Conservation (phyloP, 1,140 invertebrate genomes). For the Pomacea maculata region DNA sequence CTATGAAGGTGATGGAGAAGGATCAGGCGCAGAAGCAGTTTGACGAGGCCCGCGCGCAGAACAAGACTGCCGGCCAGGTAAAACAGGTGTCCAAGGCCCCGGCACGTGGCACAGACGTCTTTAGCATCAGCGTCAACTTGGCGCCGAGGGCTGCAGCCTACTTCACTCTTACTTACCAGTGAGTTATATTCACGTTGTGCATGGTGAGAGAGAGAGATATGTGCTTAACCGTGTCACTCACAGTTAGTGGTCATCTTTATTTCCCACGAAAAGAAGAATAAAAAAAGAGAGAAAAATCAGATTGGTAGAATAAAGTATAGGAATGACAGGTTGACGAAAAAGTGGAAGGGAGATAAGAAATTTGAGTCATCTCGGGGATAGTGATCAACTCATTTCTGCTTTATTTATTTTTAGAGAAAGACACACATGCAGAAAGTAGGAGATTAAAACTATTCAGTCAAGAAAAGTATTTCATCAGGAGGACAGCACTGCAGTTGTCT, state of each 20-base stretch:
- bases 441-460: background rate
- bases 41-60: slow-evolving; percentile 40
- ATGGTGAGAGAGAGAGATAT: too few relatives aligned
- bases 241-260: too few relatives aligned
- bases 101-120: slow-evolving; percentile 34
- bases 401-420: background rate
- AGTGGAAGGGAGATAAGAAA: too few relatives aligned
- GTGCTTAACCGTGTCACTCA: too few relatives aligned
- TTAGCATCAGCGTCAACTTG: slow-evolving; percentile 32
- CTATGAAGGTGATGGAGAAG: slow-evolving; percentile 47
- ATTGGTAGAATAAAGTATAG: too few relatives aligned
- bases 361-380: background rate
- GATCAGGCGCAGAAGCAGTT: slow-evolving; percentile 46
- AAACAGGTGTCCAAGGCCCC: slow-evolving; percentile 9
- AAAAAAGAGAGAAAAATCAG: too few relatives aligned
- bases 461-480: background rate
- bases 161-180: slow-evolving; percentile 38
- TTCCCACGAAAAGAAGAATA: too few relatives aligned
- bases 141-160: slow-evolving; percentile 23
- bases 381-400: background rate
- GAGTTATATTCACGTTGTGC: background rate
- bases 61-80: slow-evolving; percentile 48
- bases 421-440: background rate
- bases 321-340: too few relatives aligned
- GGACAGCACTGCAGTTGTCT: background rate